Evolutionary conservation across 2,888 invertebrate species (phyloP), one percentile per base, ranked within the genome.

Genomic region (Xylocampa areola): DNA sequence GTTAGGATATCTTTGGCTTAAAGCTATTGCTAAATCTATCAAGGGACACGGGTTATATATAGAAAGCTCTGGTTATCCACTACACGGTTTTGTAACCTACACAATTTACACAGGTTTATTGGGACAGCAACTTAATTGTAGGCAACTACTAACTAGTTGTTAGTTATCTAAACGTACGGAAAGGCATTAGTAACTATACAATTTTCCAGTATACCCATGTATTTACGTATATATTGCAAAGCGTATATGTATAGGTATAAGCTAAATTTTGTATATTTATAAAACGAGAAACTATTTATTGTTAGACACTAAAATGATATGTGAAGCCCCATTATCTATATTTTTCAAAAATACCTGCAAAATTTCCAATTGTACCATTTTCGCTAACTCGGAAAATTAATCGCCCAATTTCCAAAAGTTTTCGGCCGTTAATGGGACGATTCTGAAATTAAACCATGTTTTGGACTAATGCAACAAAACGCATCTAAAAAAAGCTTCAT

Each of bases 391-490:
- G 87, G 79, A 85, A 88, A 81, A 68, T 82, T 82, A 87, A 81
- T 81, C 80, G 83, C 85, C 86, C 81, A 90, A 90, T 87, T 84
- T 87, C 89, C 90, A 84, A 91, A 90, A 86, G 79, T 76, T 86
- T 87, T 88, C 88, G 79, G 86, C 87, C 87, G 87, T 85, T 81
- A 78, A 87, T 82, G 84, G 85, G 87, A 76, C 76, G 88, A 82
- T 84, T 92, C 92, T 93, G 93, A 92, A 93, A 93, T 90, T 91
- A 93, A 92, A 92, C 76, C 84, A 90, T 81, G 70, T 82, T 85
- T 86, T 84, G 81, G 81, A 81, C 88, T 83, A 85, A 81, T 80
- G 79, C 80, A 84, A 72, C 77, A 70, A 61, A 77, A 73, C 74
- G 74, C 76, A 74, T 78, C 71, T 65, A 72, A 70, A 81, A 72